Evolutionary conservation across 2,888 invertebrate species (phyloP).

Genomic region (Parasteatoda lunata): DNA sequence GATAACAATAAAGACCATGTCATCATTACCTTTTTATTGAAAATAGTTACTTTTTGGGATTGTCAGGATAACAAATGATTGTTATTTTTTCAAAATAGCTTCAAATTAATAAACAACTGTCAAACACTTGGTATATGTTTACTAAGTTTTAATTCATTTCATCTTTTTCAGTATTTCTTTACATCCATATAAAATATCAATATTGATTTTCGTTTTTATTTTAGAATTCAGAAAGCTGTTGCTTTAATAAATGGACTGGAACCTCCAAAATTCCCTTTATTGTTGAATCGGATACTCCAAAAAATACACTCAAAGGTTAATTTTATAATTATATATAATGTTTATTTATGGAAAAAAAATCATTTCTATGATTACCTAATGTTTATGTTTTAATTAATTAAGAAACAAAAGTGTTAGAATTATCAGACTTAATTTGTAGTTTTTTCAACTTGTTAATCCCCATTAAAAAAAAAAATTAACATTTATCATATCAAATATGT

Average conservation of each 20-base stretch:
- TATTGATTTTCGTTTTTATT: not conserved
- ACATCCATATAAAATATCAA: too few species aligned
- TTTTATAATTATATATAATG: not conserved
- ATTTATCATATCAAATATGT: too few species aligned
- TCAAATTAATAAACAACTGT: not conserved
- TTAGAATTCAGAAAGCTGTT: constrained; percentile 74
- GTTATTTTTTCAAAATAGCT: not conserved
- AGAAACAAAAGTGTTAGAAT: too few species aligned
- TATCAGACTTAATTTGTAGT: too few species aligned
- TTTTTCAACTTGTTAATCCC: too few species aligned
- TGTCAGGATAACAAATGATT: not conserved
- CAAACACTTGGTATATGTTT: not conserved
- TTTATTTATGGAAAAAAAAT: too few species aligned
- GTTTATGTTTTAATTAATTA: too few species aligned
- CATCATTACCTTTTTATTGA: too few species aligned
- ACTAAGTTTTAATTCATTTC: not conserved
- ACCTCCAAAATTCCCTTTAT: constrained; percentile 73
- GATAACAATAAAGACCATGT: too few species aligned
- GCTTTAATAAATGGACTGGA: constrained; percentile 74
- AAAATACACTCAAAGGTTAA: constrained; percentile 74
- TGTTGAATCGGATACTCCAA: constrained; percentile 74
- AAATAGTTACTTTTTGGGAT: too few species aligned
- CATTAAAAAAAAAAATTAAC: too few species aligned
- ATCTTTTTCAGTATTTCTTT: not conserved
- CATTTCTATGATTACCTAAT: too few species aligned